Evolutionary conservation across 2,888 invertebrate genomes (phyloP).

Genomic region (Taenaris catops): DNA sequence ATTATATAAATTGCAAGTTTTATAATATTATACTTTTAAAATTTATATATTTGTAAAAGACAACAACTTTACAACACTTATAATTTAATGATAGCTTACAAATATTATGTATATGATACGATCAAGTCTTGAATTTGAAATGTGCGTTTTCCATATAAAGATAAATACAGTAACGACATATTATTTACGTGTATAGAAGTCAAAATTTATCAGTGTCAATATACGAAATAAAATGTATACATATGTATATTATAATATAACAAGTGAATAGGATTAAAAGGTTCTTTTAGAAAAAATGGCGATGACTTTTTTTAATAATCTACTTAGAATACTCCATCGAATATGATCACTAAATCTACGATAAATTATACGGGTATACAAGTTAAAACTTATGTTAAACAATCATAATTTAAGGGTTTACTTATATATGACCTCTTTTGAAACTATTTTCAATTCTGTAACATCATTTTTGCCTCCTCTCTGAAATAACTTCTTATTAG

Average conservation of each 20-base stretch:
- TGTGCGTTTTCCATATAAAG: slow-evolving; percentile 50
- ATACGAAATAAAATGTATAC: no score
- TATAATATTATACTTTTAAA: slow-evolving; percentile 15
- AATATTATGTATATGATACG: slow-evolving; percentile 53
- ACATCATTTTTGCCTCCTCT: no score
- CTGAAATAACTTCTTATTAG: no score
- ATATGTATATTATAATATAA: no score
- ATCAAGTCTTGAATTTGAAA: slow-evolving; percentile 69
- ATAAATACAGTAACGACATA: slow-evolving; percentile 4
- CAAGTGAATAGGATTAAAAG: slow-evolving; percentile 4
- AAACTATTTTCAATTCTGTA: no score
- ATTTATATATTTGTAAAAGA: slow-evolving; percentile 37
- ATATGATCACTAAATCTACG: slow-evolving; percentile 17
- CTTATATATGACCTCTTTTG: no score
- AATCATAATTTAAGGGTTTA: slow-evolving; percentile 44
- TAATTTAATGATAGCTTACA: slow-evolving; percentile 33
- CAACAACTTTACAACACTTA: slow-evolving; percentile 61
- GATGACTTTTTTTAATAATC: slow-evolving; percentile 7
- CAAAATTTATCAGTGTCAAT: slow-evolving; percentile 2
- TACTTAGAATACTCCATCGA: slow-evolving; percentile 10
- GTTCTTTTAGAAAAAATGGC: slow-evolving; percentile 12
- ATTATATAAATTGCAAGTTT: slow-evolving; percentile 17
- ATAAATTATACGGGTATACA: slow-evolving; percentile 30
- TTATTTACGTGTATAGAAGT: slow-evolving; percentile 4
- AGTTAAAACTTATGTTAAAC: slow-evolving; percentile 18